Evolutionary conservation across 1,140 invertebrate species (phyloP), one percentile per base, ranked within the genome.

Genomic region (Idris sp.): DNA sequence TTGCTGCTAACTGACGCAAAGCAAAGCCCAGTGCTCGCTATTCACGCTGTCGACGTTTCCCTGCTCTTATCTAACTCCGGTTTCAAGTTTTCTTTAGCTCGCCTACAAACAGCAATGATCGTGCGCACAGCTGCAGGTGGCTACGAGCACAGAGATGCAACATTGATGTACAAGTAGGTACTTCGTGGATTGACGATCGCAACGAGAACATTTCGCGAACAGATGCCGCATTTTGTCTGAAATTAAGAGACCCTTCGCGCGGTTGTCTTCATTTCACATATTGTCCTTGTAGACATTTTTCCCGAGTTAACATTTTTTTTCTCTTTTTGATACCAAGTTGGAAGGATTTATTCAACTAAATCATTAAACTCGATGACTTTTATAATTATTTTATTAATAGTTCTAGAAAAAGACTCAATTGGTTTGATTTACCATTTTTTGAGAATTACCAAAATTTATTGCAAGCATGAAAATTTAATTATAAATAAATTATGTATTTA

Each of bases 101-200:
- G 69, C 61, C 74, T 81, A 82, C 68, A 67, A 78, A 80, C 64
- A 73, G 79, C 71, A 83, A 85, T 76, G 79, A 84, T 84, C 83
- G 83, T 86, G 83, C 84, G 85, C 69, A 84, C 77, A 86, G 79
- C 79, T 85, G 83, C 80, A 86, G 83, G 81, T 83, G 74, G 76
- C 80, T 84, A 86, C 72, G 76, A 77, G 77, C 78, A 80, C 76
- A 79, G 51, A 78, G 51, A 79, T 79, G 80, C 80, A 81, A 81
- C 80, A 81, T 72, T 74, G 75, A 79, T 76, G 74, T 68, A 76
- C 56, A 81, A 69, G 53, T 74, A 56, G 53, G 71, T 74, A 79
- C 72, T 76, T 80, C 68, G 75, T 81, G 73, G 48, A 77, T 76
- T 69, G 43, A 65, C 51, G 73, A 73, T 64, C 61, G 65, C 53